Evolutionary conservation across 2,888 invertebrate species (phyloP).

Genomic region (Colletes collaris): DNA sequence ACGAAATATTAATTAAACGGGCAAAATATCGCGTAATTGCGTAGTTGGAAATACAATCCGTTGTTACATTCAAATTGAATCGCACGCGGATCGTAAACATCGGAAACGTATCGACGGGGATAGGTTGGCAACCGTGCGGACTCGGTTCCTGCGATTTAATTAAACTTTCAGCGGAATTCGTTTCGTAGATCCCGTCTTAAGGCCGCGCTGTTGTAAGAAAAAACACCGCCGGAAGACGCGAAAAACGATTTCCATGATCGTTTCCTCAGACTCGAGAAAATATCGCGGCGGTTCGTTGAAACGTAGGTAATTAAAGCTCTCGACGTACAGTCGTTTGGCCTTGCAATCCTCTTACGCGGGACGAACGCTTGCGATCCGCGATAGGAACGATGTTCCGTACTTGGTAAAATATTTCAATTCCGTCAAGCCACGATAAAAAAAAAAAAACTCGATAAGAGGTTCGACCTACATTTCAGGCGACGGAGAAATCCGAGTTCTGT

Average conservation of each 20-base stretch:
- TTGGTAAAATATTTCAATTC: constrained; percentile 44
- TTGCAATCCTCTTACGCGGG: constrained; percentile 13
- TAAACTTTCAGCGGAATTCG: not conserved
- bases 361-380: not conserved
- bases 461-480: constrained; percentile 44
- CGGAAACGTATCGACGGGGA: too few species aligned
- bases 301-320: constrained; percentile 21
- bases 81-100: not conserved
- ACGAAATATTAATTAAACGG: constrained; percentile 41
- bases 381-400: constrained; percentile 8
- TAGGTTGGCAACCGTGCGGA: not conserved
- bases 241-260: not conserved
- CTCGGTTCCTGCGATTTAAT: not conserved
- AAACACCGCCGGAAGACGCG: not conserved
- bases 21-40: constrained; percentile 6
- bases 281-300: constrained; percentile 7
- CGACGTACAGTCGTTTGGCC: not conserved
- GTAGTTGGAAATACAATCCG: not conserved
- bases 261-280: constrained; percentile 3
- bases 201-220: not conserved
- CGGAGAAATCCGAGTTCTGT: constrained; percentile 21
- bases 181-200: too few species aligned
- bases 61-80: not conserved
- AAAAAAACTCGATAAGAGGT: constrained; percentile 42
- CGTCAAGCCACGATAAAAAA: constrained; percentile 2